Conservation (phyloP, 1,140 invertebrate genomes). For the Nasonia giraulti region DNA sequence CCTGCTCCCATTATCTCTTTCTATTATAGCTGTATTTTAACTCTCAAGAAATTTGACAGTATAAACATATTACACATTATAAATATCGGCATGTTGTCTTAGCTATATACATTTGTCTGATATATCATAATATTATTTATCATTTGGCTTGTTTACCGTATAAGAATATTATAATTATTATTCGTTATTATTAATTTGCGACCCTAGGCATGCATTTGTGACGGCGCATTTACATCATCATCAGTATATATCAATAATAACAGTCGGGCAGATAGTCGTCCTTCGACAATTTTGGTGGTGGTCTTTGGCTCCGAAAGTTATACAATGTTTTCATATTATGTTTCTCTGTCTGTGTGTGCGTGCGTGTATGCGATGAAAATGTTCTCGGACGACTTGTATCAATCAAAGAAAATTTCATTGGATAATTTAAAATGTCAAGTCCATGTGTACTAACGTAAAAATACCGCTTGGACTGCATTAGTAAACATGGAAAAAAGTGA, state of each 20-base stretch:
- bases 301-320: neutral
- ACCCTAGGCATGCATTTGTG: constrained; percentile 25
- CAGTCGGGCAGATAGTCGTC: neutral
- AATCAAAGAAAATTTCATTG: neutral
- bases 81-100: constrained; percentile 21
- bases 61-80: neutral
- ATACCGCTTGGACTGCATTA: constrained; percentile 29
- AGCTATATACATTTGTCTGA: neutral
- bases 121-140: constrained; percentile 36
- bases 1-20: neutral
- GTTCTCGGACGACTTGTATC: neutral
- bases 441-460: constrained; percentile 42
- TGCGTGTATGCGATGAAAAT: neutral
- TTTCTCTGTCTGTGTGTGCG: neutral
- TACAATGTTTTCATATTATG: neutral
- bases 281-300: neutral
- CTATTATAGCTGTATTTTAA: neutral
- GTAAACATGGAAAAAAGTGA: constrained; percentile 33
- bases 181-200: constrained; percentile 30
- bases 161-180: constrained; percentile 2
- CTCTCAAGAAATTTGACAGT: constrained; percentile 47
- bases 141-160: constrained; percentile 37
- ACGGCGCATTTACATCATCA: constrained; percentile 18
- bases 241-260: constrained; percentile 5
- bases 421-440: neutral